Evolutionary conservation across 2,797 vertebrate species (phyloP).

Genomic region (Protosalanx chinensis): DNA sequence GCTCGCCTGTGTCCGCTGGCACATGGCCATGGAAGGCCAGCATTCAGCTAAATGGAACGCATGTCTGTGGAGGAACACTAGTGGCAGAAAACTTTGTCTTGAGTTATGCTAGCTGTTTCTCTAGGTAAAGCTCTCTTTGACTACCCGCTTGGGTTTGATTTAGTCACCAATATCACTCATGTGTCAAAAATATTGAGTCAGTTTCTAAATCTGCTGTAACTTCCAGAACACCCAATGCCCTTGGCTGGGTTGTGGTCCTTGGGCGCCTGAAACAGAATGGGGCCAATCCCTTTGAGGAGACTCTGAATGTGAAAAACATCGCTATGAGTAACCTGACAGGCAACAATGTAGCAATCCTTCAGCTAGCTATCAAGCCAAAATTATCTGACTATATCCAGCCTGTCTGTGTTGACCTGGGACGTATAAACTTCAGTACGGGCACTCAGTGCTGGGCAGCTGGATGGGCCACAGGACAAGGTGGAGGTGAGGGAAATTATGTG

Average conservation of each 20-base stretch:
- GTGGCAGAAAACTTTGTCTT: conserved; percentile 68
- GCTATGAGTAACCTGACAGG: conserved; percentile 18
- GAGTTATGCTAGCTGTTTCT: conserved; percentile 73
- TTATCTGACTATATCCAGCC: no score
- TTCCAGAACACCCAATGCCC: neutral
- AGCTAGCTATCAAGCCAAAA: conserved; percentile 21
- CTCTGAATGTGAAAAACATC: conserved; percentile 28
- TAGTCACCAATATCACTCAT: no score
- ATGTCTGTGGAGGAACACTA: conserved; percentile 77
- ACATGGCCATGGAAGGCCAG: conserved; percentile 73
- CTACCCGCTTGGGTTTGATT: no score
- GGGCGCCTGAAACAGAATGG: conserved; percentile 29
- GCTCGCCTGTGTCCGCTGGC: conserved; percentile 2
- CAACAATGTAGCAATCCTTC: conserved; percentile 35
- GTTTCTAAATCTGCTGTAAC: no score
- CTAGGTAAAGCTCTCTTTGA: neutral
- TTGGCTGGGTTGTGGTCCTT: conserved; percentile 42
- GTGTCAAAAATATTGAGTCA: no score
- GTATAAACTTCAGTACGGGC: no score
- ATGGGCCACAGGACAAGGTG: no score
- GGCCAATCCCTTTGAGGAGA: conserved; percentile 29
- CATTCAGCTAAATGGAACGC: conserved; percentile 57
- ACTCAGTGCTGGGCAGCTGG: no score
- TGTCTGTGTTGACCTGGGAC: no score
- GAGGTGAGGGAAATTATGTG: no score